Base-by-base conservation (phyloP, 1,140 invertebrate genomes). In the Centruroides sculpturatus region DNA sequence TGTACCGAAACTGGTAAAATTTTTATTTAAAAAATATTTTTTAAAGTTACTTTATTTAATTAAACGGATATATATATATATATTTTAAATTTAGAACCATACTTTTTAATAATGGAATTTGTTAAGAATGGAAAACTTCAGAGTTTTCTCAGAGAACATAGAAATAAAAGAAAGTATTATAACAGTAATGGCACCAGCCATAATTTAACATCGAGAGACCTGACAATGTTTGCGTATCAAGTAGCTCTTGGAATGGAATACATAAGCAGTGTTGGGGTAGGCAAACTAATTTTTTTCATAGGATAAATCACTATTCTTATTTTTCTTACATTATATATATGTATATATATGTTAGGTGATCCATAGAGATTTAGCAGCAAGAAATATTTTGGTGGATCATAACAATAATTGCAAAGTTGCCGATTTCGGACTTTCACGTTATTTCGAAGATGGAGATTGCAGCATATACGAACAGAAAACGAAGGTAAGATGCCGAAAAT, bases 31-130 rank as follows among this genome's bases (percentile, higher is more conserved):
- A 41, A 23, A 4, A 0, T 23, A 3, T 8, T 35, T 35, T 10
- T 34, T 34, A n/a, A 12, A 51, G n/a, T 34, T 34, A 34, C 49
- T 51, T n/a, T n/a, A 12, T 46, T 10, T 5, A 49, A 54, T 73
- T 76, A n/a, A 23, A 23, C 23, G 23, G 23, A 23, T 23, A n/a
- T 36, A 35, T 41, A 5, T 51, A n/a, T n/a, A n/a, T n/a, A n/a
- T n/a, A n/a, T 8, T 56, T 73, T 76, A n/a, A 71, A 76, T 87
- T 90, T 69, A 76, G 92, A 95, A 70, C 93, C 93, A 3, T 84
- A 92, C 47, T 87, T 95, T 67, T 83, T 97, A 0, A 89, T 97
- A 62, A 85, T 97, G 80, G 94, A 98, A 71, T 97, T 87, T 70
- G 85, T 95, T 0, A 83, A 84, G 63, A 79, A 85, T 46, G 93